Percentiles rank a stretch among this genome's conserved stretches.
Evolutionary conservation across 2,113 vertebrate genomes (phyloP).

Genomic region (Tragelaphus buxtoni): DNA sequence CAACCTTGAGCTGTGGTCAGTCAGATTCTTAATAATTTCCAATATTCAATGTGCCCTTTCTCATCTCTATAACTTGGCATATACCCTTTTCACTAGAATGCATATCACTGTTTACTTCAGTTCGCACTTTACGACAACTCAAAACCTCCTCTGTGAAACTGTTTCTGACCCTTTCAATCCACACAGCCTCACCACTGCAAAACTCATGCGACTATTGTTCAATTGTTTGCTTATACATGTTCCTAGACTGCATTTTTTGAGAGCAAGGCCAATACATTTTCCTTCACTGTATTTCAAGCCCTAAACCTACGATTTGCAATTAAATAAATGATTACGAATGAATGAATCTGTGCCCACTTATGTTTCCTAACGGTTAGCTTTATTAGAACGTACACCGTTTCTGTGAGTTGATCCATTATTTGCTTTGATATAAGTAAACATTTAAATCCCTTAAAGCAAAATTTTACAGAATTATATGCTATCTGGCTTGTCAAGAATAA

Average conservation of each 20-base stretch:
- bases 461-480: not conserved
- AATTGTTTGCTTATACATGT: not conserved
- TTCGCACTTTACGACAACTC: not conserved
- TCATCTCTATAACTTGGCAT: not conserved
- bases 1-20: not conserved
- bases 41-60: not conserved
- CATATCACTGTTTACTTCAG: not conserved
- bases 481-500: not conserved
- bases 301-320: not conserved
- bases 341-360: not conserved
- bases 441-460: slow-evolving; percentile 30
- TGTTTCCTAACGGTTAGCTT: not conserved
- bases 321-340: slow-evolving; percentile 4
- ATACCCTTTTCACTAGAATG: not conserved
- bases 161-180: not conserved
- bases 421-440: slow-evolving; percentile 35
- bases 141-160: not conserved
- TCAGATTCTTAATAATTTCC: not conserved
- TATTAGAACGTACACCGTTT: not conserved
- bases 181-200: not conserved
- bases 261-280: not conserved
- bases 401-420: not conserved
- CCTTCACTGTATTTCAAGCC: slow-evolving; percentile 11
- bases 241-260: not conserved
- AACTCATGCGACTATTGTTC: not conserved